Conservation (phyloP, 2,113 vertebrate genomes). For the Circaetus gallicus region DNA sequence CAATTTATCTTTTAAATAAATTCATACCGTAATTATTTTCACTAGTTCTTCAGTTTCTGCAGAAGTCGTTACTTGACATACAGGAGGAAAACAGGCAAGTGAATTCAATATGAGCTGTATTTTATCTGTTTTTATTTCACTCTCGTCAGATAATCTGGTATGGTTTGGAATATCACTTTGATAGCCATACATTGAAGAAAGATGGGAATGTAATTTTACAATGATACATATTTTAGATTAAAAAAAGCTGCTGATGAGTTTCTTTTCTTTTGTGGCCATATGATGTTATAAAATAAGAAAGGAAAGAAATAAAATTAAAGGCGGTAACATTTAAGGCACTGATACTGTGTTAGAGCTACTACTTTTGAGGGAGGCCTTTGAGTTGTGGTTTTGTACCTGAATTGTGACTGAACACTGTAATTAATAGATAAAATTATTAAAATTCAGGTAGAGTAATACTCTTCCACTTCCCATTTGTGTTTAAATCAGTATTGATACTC, state of each 20-base stretch:
- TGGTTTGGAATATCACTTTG: not conserved
- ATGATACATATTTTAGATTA: not conserved
- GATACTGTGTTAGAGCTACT: not conserved
- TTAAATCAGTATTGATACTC: not conserved
- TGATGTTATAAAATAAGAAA: not conserved
- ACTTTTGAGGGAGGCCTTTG: not conserved
- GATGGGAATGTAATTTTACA: not conserved
- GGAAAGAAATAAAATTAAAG: not conserved
- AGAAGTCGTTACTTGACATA: constrained; percentile 77
- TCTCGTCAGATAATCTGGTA: not conserved
- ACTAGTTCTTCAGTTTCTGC: constrained; percentile 86
- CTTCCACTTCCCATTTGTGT: not conserved
- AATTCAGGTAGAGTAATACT: not conserved
- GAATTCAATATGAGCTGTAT: not conserved
- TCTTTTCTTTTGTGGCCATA: not conserved
- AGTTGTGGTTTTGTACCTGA: not conserved
- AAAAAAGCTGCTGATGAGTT: not conserved
- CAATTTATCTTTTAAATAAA: not conserved
- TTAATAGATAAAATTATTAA: not conserved
- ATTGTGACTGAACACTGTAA: not conserved
- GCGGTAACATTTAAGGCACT: not conserved
- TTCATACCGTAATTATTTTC: not conserved
- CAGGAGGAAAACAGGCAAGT: constrained; percentile 86
- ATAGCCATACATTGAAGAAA: not conserved
- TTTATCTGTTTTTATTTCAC: not conserved